These are phyloP conservation scores for Labeo rohita DNA, from an alignment of 2,113 vertebrate species.

Conservation along the genomic window DNA sequence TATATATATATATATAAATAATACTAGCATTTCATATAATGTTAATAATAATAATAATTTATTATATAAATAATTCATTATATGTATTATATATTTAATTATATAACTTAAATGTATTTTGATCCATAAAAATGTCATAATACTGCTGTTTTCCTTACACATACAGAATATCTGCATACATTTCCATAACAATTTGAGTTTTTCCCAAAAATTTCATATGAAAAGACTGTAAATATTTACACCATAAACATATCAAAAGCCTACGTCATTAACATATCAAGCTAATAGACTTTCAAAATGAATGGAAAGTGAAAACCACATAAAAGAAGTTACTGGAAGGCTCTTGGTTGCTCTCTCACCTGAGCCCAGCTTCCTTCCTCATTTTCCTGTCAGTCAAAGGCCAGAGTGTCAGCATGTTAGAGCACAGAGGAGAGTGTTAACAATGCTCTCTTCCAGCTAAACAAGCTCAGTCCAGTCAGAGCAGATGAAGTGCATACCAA, in stretches of 20 bases:
- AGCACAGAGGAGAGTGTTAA: slow-evolving; percentile 63
- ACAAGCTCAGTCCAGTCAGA: slow-evolving; percentile 9
- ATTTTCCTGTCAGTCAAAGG: slow-evolving; percentile 83
- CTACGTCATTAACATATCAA: background rate
- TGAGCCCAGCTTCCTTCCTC: slow-evolving; percentile 99
- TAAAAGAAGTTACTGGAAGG: background rate
- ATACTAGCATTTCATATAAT: background rate
- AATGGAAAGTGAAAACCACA: background rate
- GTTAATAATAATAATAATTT: background rate
- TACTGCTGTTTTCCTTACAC: too few relatives aligned
- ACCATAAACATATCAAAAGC: background rate
- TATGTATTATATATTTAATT: background rate
- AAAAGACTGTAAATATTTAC: background rate
- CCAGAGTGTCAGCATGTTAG: slow-evolving; percentile 78
- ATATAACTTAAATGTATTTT: background rate
- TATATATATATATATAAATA: too few relatives aligned
- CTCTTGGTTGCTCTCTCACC: slow-evolving; percentile 78
- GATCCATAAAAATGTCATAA: too few relatives aligned
- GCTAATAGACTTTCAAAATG: background rate
- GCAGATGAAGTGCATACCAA: background rate
- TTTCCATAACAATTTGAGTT: too few relatives aligned
- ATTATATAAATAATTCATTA: background rate
- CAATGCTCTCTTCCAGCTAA: slow-evolving; percentile 12
- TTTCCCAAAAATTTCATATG: background rate
- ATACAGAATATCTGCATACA: too few relatives aligned